A percentile compares a stretch with the other conserved stretches of the same genome.
These are phyloP conservation scores for Nephrotoma appendiculata DNA, from an alignment of 2,888 invertebrate species.

Conservation along the genomic window DNA sequence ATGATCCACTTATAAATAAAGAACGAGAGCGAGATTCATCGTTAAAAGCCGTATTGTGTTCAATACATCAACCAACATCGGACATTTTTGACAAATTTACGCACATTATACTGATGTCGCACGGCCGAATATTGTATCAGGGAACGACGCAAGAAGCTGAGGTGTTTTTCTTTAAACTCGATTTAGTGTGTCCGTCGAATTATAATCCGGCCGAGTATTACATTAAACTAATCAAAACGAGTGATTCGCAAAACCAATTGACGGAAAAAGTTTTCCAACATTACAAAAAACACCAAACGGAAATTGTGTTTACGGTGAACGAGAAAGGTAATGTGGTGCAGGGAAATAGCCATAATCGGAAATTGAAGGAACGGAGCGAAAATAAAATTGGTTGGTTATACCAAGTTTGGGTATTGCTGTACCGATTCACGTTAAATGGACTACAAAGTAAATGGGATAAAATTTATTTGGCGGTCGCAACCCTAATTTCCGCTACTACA, in stretches of 20 bases:
- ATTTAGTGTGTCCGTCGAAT: slow-evolving; percentile 51
- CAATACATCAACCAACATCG: slow-evolving; percentile 85
- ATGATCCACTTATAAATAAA: neutral
- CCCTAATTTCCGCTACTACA: slow-evolving; percentile 44
- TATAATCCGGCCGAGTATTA: slow-evolving; percentile 82
- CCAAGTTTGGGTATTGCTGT: neutral
- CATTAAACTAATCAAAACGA: slow-evolving; percentile 37
- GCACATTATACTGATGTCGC: slow-evolving; percentile 58
- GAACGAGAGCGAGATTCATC: neutral
- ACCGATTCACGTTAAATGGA: neutral
- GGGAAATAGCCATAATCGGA: neutral
- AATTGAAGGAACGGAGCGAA: neutral
- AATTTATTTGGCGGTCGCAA: neutral
- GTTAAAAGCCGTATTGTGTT: slow-evolving; percentile 62
- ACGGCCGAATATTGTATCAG: slow-evolving; percentile 63
- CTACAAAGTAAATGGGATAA: neutral
- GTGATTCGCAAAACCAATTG: neutral
- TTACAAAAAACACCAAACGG: neutral
- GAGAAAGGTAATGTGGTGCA: neutral
- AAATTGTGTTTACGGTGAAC: neutral
- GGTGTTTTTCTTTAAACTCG: slow-evolving; percentile 53
- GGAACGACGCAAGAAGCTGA: slow-evolving; percentile 57
- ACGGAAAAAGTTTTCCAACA: neutral
- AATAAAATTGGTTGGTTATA: neutral
- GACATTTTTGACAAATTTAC: slow-evolving; percentile 74